Evolutionary conservation across 2,113 vertebrate genomes (phyloP), one percentile per base, ranked within the genome.

Genomic region (Limnothrissa miodon): DNA sequence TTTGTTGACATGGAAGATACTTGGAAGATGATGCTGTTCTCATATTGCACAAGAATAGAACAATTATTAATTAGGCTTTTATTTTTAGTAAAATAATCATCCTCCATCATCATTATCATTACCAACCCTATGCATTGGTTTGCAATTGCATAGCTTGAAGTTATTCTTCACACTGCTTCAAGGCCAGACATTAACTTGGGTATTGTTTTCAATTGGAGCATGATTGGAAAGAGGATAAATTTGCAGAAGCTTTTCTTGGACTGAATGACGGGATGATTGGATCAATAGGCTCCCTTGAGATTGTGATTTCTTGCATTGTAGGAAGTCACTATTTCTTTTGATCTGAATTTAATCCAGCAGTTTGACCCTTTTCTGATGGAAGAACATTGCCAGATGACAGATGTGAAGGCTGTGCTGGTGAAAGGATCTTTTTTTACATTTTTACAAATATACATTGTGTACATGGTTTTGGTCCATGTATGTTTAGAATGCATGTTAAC

Each of bases 321-420:
- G n/a, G 29, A 33, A 23, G 25, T 23, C 23, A 44, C 21, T 5
- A 53, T 39, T 83, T 25, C 10, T 17, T 17, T 82, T 13, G 46
- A 46, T 46, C n/a, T 33, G 45, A 29, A 5, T 53, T 53, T 21
- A 53, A 53, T 53, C 51, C 51, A 56, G 51, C 51, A 56, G 51
- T 56, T 21, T 56, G 51, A 56, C 21, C 21, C 51, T 23, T 21
- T 56, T 56, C 5, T 56, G 51, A 56, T 23, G 21, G 21, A 19
- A 56, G 48, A 21, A 53, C 6, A 0, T 2, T 11, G 70, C 42
- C 79, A 79, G n/a, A 39, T 78, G 36, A 79, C 83, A 85, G 79
- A 85, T 85, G 80, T 81, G 79, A 15, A 80, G 79, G 51, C 51
- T 23, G 51, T 23, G 21, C 51, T 56, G 51, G 1, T 56, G 51